phyloP scores from a whole-genome alignment of 2,113 vertebrate genomes.

The Apeltes quadracus region DNA sequence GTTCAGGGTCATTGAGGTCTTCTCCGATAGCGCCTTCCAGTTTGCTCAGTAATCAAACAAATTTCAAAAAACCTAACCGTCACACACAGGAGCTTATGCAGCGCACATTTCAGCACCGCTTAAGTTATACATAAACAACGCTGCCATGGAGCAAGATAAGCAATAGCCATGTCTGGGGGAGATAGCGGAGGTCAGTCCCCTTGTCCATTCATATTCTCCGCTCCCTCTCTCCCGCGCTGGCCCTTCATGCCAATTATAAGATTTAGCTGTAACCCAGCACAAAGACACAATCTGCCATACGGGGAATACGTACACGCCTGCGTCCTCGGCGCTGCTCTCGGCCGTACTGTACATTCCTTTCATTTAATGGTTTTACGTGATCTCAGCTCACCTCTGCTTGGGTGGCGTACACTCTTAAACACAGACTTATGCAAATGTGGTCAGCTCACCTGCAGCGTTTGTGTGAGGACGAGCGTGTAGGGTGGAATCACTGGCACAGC shows the following conservation, averaged over 20 bases:
- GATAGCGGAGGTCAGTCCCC: conserved; percentile 73
- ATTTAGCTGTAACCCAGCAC: conserved; percentile 77
- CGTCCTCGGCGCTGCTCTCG: conserved; percentile 34
- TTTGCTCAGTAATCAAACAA: conserved; percentile 62
- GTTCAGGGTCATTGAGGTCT: conserved; percentile 42
- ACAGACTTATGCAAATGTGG: conserved; percentile 70
- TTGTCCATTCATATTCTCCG: conserved; percentile 67
- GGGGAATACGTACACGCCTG: conserved; percentile 60
- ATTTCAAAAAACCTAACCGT: conserved; percentile 75
- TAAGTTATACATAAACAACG: conserved; percentile 77
- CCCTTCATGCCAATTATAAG: conserved; percentile 80
- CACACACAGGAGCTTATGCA: conserved; percentile 64
- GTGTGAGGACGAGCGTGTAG: conserved; percentile 55
- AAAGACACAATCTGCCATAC: conserved; percentile 63
- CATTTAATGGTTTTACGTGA: conserved; percentile 49
- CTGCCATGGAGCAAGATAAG: conserved; percentile 69
- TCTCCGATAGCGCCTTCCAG: conserved; percentile 40
- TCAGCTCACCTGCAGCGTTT: conserved; percentile 58
- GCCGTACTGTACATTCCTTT: conserved; percentile 44
- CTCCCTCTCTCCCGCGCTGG: conserved; percentile 48
- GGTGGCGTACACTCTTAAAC: conserved; percentile 57
- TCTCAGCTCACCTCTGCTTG: conserved; percentile 51
- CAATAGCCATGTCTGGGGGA: conserved; percentile 59
- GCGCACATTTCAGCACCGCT: conserved; percentile 57
- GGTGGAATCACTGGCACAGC: conserved; percentile 50